phyloP scores from a whole-genome alignment of 2,888 invertebrate genomes.

The Machimus rusticus region DNA sequence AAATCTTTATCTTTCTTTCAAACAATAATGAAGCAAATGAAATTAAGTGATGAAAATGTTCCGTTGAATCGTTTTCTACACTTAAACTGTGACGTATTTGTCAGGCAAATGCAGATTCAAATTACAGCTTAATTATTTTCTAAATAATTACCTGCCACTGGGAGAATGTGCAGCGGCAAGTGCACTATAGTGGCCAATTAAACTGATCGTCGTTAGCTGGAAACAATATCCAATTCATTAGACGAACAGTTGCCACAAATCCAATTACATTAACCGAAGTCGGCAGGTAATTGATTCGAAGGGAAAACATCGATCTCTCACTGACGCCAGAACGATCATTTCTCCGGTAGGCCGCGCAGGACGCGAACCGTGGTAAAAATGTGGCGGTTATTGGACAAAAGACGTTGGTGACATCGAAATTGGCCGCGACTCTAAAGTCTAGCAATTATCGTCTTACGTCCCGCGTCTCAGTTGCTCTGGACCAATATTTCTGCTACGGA shows the following conservation, averaged over 20 bases:
- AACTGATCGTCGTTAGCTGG: constrained; percentile 40
- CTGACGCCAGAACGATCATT: not conserved
- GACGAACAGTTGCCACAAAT: constrained; percentile 39
- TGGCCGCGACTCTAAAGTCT: not conserved
- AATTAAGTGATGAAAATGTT: not conserved
- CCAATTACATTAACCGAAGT: constrained; percentile 44
- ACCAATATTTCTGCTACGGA: not conserved
- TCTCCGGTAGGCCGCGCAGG: not conserved
- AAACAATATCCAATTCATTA: constrained; percentile 45
- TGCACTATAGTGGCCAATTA: constrained; percentile 37
- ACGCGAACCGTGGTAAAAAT: not conserved
- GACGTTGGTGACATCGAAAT: constrained; percentile 18
- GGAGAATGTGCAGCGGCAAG: not conserved
- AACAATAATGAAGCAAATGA: not conserved
- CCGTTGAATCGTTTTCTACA: not conserved
- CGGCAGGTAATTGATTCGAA: constrained; percentile 22
- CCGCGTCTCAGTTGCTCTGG: not conserved
- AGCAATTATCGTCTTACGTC: constrained; percentile 10
- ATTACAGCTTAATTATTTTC: not conserved
- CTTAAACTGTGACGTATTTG: not conserved
- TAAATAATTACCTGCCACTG: not conserved
- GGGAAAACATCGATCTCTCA: constrained; percentile 9
- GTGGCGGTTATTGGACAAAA: constrained; percentile 13
- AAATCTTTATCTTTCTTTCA: not conserved
- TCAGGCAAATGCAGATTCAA: not conserved